These are phyloP conservation scores for Dryadula phaetusa DNA, from an alignment of 2,888 invertebrate genomes.

Conservation along the genomic window DNA sequence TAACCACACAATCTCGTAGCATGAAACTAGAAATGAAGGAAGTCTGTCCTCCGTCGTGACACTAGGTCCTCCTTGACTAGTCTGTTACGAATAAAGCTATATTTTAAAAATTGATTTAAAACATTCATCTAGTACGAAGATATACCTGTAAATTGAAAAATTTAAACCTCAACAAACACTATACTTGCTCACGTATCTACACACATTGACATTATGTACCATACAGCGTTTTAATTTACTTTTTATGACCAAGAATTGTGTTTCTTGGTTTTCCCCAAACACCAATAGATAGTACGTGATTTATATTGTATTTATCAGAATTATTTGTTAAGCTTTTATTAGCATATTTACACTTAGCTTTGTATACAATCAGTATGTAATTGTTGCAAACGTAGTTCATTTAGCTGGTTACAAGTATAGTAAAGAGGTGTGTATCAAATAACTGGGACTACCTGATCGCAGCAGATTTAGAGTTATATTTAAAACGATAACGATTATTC, in stretches of 20 bases:
- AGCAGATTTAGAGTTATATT: no score
- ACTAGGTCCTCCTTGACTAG: no score
- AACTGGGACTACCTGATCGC: no score
- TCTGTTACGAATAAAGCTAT: no score
- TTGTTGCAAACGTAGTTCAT: no score
- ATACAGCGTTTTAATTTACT: background rate
- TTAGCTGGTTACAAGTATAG: no score
- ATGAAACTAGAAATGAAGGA: no score
- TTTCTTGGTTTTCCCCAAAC: conserved; percentile 14
- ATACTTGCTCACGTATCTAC: background rate
- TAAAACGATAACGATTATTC: no score
- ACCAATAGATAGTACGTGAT: conserved; percentile 4
- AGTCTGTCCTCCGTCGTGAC: no score
- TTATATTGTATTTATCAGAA: background rate
- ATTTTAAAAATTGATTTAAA: background rate
- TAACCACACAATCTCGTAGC: no score
- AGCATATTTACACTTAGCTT: background rate
- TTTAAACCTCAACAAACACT: conserved; percentile 4
- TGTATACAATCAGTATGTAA: no score
- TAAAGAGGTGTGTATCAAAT: no score
- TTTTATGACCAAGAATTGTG: background rate
- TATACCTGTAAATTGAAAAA: background rate
- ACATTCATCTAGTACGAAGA: background rate
- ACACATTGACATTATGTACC: background rate
- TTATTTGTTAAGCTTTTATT: background rate